Evolutionary conservation across 2,888 invertebrate genomes (phyloP), one percentile per base, ranked within the genome.

Genomic region (Euplexia lucipara): DNA sequence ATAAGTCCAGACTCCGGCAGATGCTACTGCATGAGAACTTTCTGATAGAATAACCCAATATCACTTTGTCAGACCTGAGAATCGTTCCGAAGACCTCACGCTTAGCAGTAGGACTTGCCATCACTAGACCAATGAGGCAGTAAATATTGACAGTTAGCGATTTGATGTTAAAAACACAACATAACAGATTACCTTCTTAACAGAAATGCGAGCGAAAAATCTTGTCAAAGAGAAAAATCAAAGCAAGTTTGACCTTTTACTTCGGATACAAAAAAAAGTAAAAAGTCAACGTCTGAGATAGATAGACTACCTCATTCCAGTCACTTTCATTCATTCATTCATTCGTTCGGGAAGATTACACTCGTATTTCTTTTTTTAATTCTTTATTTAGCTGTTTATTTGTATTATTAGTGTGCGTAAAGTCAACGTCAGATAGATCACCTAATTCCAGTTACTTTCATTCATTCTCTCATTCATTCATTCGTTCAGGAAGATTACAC

Each of bases 351-450:
- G 12, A 32, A 42, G n/a, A 67, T 48, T 35, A 30, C 12, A 6
- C 4, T 47, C 51, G 47, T 68, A 59, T 73, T 70, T 57, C 53
- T 76, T 64, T 64, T 57, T 51, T 44, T 26, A 59, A 73, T 52
- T 47, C 41, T 26, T 37, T 42, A 20, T 41, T 49, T 54, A 37
- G 49, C 18, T 44, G 34, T 67, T 44, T 67, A 42, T 74, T 52
- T 56, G 26, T 45, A 71, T 34, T 51, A 61, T 65, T 49, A 63
- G 52, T 26, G 52, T n/a, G n/a, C n/a, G n/a, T 64, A 42, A 14
- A 2, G 20, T 70, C 9, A 30, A n/a, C n/a, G n/a, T n/a, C n/a
- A n/a, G n/a, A n/a, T n/a, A n/a, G n/a, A n/a, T n/a, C n/a, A n/a
- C n/a, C n/a, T n/a, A n/a, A n/a, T n/a, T n/a, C n/a, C n/a, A n/a